Evolutionary conservation across 1,140 invertebrate genomes (phyloP).

Genomic region (Popillia japonica): DNA sequence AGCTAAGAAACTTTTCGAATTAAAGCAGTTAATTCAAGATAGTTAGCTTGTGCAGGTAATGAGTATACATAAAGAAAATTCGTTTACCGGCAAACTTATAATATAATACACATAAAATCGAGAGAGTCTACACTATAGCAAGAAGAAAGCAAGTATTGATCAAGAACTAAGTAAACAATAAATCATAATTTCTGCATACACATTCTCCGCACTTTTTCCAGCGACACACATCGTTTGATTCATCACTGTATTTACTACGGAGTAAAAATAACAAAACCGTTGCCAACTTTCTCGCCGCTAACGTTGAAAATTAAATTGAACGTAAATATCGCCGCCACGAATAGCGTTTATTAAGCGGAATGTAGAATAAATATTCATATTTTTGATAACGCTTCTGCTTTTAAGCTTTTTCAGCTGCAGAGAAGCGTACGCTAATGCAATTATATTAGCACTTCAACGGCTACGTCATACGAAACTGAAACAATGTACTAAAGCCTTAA

Average conservation of each 20-base stretch:
- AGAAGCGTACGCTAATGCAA: conserved; percentile 4
- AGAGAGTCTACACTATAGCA: too few species aligned
- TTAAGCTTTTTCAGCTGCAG: conserved; percentile 11
- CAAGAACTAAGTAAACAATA: too few species aligned
- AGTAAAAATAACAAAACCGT: conserved; percentile 18
- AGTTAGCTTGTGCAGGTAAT: too few species aligned
- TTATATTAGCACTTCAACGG: not conserved
- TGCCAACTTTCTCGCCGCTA: conserved; percentile 28
- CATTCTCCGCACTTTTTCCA: not conserved
- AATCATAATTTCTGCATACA: not conserved
- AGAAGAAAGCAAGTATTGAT: too few species aligned
- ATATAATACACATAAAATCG: too few species aligned
- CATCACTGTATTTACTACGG: conserved; percentile 27
- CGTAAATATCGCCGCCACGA: conserved; percentile 20
- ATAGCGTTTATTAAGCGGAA: conserved; percentile 21
- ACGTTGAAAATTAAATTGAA: conserved; percentile 24
- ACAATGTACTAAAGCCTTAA: conserved; percentile 16
- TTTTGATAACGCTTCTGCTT: conserved; percentile 23
- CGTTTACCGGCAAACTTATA: too few species aligned
- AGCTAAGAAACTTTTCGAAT: too few species aligned
- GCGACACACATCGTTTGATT: conserved; percentile 24
- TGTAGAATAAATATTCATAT: conserved; percentile 31
- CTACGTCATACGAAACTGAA: not conserved
- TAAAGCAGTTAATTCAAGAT: too few species aligned
- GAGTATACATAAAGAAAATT: too few species aligned